Conservation (phyloP, 2,888 invertebrate species). For the Melinopterus prodromus region DNA sequence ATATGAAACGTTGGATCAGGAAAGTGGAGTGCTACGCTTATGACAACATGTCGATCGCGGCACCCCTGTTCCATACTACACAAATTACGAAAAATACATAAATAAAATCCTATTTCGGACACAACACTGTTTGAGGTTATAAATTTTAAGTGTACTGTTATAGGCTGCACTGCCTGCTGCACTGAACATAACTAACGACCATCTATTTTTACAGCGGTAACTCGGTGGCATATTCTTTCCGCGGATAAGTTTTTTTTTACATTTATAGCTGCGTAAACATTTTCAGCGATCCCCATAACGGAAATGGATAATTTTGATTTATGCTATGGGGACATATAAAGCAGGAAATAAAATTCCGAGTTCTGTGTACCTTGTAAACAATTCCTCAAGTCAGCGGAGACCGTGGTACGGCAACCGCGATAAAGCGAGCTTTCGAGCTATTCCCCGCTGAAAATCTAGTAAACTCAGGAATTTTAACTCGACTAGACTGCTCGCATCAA, state of each 20-base stretch:
- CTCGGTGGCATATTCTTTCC: neutral
- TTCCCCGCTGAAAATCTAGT: neutral
- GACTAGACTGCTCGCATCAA: neutral
- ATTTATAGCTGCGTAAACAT: neutral
- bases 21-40: too few species aligned
- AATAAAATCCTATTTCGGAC: neutral
- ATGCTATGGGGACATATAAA: neutral
- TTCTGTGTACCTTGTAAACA: neutral
- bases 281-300: neutral
- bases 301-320: neutral
- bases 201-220: neutral
- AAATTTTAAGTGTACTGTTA: neutral
- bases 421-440: neutral
- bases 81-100: too few species aligned
- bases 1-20: too few species aligned
- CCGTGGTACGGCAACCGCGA: neutral
- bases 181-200: neutral
- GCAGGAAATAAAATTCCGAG: neutral
- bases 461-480: neutral
- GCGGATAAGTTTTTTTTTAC: neutral
- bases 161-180: neutral
- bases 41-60: too few species aligned
- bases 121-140: neutral
- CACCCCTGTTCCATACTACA: too few species aligned
- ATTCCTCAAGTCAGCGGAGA: neutral